Base-by-base conservation (phyloP, 1,140 invertebrate species). In the Zaprionus vittiger region DNA sequence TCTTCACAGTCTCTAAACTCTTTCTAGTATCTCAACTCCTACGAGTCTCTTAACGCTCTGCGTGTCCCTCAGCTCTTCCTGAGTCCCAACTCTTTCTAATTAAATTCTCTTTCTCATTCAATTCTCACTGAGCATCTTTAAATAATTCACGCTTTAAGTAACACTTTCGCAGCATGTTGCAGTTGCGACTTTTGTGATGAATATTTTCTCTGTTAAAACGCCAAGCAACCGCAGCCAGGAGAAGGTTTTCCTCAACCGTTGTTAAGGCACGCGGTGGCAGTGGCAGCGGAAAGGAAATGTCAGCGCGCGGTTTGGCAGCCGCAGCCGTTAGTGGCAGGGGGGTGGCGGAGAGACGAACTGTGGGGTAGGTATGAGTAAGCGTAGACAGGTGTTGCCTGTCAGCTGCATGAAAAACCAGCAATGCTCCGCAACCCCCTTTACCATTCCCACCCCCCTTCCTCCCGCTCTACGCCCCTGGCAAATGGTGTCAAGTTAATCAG, bases 401-500 rank as follows among this genome's bases (percentile, higher is more conserved):
- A 90, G 81, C 70, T 79, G 81, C 85, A 90, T 73, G 71, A 69
- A 77, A 81, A 89, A 84, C 83, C 74, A 77, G 60, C 67, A 72
- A 69, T 6, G 2, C 37, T 34, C 14, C 26, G 12, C 49, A 28
- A 12, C 75, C 52, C 31, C 49, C 38, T 24, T 31, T 24, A 15
- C 47, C 3, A n/a, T 20, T 1, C 5, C 20, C 22, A 11, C 31
- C 5, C 20, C 22, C 14, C 31, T 28, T 38, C 49, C 34, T 65
- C 9, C 17, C 63, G 3, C 62, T 64, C 62, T 56, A 26, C 20
- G 26, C 60, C 57, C 20, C 57, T 59, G 34, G 67, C 64, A 54
- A 72, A 71, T 55, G 62, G 74, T 87, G 85, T 89, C 85, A 90
- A 89, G 84, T 89, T 89, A 89, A 90, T 89, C 81, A 89, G 85